A percentile compares a stretch with the other conserved stretches of the same genome.
Evolutionary conservation across 1,140 invertebrate species (phyloP).

Genomic region (Drosophila sp.): DNA sequence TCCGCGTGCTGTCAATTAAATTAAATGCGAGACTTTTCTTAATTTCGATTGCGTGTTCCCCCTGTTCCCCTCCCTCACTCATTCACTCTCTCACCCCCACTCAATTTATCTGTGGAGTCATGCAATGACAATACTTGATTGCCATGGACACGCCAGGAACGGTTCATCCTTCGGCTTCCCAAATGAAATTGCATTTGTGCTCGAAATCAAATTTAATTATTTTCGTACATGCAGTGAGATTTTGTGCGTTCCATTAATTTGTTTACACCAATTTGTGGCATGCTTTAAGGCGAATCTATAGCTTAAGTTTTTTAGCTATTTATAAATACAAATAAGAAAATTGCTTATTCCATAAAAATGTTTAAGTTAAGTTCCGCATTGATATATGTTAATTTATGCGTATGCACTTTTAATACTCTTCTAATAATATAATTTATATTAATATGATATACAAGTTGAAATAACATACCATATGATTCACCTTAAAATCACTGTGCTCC

Average conservation of each 20-base stretch:
- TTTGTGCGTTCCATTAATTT: conserved; percentile 54
- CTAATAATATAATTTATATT: not conserved
- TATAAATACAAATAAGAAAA: too few relatives aligned
- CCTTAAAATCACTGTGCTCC: not conserved
- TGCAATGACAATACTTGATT: conserved; percentile 81
- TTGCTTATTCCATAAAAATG: not conserved
- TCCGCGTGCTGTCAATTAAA: conserved; percentile 78
- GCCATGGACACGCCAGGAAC: conserved; percentile 57
- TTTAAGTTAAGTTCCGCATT: not conserved
- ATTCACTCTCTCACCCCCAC: too few relatives aligned
- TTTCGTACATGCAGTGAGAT: conserved; percentile 70
- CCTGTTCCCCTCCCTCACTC: not conserved
- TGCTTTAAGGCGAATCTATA: conserved; percentile 63
- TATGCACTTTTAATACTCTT: too few relatives aligned
- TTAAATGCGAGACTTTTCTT: conserved; percentile 75
- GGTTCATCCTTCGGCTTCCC: not conserved
- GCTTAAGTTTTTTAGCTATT: not conserved
- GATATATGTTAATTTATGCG: too few relatives aligned
- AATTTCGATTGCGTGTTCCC: conserved; percentile 75
- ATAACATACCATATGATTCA: not conserved
- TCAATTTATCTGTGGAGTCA: conserved; percentile 56
- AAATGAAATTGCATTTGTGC: conserved; percentile 45
- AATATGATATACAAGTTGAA: not conserved
- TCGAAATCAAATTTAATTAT: conserved; percentile 77
- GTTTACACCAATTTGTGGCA: conserved; percentile 35